phyloP scores from a whole-genome alignment of 1,140 invertebrate species.

The Drosophila sturtevanti region DNA sequence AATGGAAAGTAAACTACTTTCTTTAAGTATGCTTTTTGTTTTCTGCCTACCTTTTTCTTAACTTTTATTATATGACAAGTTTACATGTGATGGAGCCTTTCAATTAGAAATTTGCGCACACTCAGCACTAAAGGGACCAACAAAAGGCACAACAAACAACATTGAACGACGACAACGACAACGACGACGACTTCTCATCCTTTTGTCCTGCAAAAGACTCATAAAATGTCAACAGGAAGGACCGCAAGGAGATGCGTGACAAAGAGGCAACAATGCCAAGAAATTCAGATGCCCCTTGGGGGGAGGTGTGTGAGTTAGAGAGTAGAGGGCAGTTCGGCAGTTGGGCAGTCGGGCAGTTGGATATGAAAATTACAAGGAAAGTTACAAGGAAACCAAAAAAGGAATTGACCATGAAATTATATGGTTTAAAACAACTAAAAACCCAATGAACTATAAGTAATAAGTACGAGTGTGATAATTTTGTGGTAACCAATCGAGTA shows the following conservation, averaged over 20 bases:
- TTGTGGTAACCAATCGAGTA: not conserved
- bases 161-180: not conserved
- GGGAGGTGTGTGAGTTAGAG: too few relatives aligned
- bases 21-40: not conserved
- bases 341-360: too few relatives aligned
- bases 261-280: not conserved
- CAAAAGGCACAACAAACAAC: not conserved
- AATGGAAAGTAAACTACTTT: conserved; percentile 60
- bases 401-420: conserved; percentile 8
- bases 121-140: conserved; percentile 65
- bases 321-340: too few relatives aligned
- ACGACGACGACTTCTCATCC: not conserved
- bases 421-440: not conserved
- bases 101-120: conserved; percentile 62
- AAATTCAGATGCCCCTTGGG: conserved; percentile 2
- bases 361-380: not conserved
- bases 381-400: conserved; percentile 1
- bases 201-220: not conserved
- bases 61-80: conserved; percentile 2
- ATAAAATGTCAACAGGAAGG: conserved; percentile 4
- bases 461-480: conserved; percentile 6
- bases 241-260: not conserved
- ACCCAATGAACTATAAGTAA: conserved; percentile 28
- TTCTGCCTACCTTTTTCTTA: conserved; percentile 2
- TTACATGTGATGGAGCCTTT: conserved; percentile 43